Percentiles rank a stretch among this genome's conserved stretches.
phyloP scores from a whole-genome alignment of 2,113 vertebrate genomes.

The Oncorhynchus gorbuscha region DNA sequence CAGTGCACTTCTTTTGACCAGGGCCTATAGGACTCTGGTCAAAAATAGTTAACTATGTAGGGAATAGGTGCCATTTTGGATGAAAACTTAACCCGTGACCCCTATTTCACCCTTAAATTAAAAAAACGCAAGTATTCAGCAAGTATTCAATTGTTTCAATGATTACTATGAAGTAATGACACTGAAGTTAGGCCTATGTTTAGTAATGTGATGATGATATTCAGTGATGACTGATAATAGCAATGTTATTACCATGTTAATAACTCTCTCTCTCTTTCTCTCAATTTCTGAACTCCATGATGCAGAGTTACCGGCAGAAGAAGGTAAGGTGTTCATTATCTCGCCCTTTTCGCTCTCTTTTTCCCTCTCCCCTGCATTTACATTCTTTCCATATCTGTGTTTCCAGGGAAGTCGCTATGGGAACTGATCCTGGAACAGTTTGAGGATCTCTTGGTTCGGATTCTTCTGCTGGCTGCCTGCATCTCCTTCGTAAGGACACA shows the following conservation, averaged over 20 bases:
- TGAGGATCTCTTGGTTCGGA: conserved; percentile 78
- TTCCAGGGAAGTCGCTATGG: conserved; percentile 78
- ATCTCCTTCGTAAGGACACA: conserved; percentile 78
- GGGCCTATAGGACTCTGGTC: no score
- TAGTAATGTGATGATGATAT: no score
- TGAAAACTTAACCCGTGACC: no score
- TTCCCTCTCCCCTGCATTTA: neutral
- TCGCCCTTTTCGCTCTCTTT: conserved; percentile 3
- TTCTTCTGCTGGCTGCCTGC: conserved; percentile 77
- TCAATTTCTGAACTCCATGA: conserved; percentile 8
- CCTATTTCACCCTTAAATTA: neutral
- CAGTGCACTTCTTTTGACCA: no score
- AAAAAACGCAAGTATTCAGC: no score
- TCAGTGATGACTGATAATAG: no score
- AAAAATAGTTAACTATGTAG: no score
- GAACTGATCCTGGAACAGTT: conserved; percentile 79
- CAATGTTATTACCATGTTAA: no score
- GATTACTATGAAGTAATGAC: no score
- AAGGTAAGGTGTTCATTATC: conserved; percentile 61
- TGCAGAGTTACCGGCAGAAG: conserved; percentile 76
- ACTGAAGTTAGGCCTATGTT: no score
- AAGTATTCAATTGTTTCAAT: no score
- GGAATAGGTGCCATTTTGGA: neutral
- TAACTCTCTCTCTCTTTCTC: conserved; percentile 1
- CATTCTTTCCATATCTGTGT: conserved; percentile 9